Percentiles rank a stretch among this genome's conserved stretches.
These are phyloP conservation scores for Hirtodrosophila histrioides DNA, from an alignment of 2,888 invertebrate species.

Conservation along the genomic window DNA sequence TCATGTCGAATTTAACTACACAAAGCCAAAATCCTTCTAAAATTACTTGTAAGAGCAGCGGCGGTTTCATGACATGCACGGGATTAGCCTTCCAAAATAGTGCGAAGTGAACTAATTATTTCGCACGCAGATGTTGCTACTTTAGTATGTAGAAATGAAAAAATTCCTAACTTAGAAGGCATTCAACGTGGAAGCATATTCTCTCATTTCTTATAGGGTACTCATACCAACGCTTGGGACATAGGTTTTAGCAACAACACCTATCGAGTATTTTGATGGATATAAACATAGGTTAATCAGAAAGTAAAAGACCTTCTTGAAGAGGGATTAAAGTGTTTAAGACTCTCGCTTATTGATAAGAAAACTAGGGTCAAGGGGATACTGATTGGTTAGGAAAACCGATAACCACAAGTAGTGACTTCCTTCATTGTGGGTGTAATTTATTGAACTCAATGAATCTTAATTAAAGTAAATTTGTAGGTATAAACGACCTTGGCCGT, in stretches of 20 bases:
- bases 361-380: background rate
- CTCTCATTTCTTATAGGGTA: no score
- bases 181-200: no score
- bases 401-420: conserved; percentile 23
- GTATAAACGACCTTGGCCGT: conserved; percentile 6
- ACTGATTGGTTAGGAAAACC: conserved; percentile 3
- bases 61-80: no score
- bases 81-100: no score
- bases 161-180: no score
- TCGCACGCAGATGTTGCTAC: no score
- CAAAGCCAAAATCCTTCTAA: background rate
- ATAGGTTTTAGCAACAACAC: background rate
- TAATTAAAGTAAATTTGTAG: background rate
- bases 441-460: background rate
- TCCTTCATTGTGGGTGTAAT: conserved; percentile 22
- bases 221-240: no score
- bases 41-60: no score
- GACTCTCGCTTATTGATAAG: conserved; percentile 23
- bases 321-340: conserved; percentile 1
- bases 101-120: no score
- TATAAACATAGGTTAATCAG: background rate
- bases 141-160: no score
- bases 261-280: background rate
- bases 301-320: background rate
- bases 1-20: background rate